Conservation (phyloP, 2,113 vertebrate genomes). For the Benitochromis conjunctus region DNA sequence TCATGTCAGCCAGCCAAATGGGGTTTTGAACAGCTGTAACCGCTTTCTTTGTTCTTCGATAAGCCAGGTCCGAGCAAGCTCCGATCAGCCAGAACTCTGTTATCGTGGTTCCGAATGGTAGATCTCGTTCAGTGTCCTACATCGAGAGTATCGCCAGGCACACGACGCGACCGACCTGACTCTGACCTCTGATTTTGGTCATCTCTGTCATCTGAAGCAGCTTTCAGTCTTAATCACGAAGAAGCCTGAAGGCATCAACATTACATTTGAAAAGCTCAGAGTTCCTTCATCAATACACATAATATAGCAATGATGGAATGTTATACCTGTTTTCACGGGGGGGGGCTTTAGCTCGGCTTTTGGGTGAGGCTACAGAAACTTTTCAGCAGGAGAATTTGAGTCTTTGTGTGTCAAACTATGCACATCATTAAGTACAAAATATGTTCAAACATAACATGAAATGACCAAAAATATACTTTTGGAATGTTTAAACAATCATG, state of each 20-base stretch:
- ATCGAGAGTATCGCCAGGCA: no score
- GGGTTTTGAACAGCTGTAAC: no score
- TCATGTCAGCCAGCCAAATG: no score
- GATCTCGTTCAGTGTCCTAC: no score
- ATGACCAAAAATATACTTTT: background rate
- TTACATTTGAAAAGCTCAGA: background rate
- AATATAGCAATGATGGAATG: background rate
- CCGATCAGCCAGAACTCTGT: no score
- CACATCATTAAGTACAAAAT: background rate
- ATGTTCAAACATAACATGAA: background rate
- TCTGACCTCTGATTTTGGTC: background rate
- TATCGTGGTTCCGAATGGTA: no score
- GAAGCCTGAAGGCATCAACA: background rate
- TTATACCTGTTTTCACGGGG: background rate
- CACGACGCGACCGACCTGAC: no score
- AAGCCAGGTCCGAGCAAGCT: no score
- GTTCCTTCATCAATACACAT: background rate
- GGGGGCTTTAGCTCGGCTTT: background rate
- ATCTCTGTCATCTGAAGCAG: background rate
- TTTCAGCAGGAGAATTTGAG: background rate
- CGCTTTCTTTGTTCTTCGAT: no score
- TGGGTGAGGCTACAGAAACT: background rate
- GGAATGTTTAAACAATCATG: background rate
- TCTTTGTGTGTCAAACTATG: background rate
- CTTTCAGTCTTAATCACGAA: background rate